Evolutionary conservation across 2,797 vertebrate genomes (phyloP).

Genomic region (Apodemus agrarius): DNA sequence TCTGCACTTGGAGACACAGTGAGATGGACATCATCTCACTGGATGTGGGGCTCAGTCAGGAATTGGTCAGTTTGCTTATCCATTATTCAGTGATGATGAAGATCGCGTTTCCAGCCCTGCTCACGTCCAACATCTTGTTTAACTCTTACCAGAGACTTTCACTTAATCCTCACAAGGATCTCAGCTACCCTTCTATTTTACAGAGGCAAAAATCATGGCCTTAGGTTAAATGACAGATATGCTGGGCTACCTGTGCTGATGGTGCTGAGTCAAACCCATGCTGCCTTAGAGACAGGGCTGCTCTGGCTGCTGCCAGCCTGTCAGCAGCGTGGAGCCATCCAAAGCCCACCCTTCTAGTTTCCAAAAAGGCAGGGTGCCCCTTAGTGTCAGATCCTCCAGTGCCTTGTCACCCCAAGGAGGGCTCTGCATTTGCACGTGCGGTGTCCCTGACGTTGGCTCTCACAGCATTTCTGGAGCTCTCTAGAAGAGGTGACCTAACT

Average conservation of each 20-base stretch:
- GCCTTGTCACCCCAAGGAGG: conserved; percentile 33
- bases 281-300: neutral
- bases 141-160: neutral
- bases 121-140: neutral
- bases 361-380: neutral
- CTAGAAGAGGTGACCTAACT: neutral
- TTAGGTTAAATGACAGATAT: neutral
- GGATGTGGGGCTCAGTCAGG: neutral
- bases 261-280: neutral
- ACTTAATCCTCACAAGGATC: neutral
- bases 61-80: neutral
- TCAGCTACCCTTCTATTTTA: neutral
- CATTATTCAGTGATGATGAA: neutral
- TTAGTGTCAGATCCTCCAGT: conserved; percentile 34
- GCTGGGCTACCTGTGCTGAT: neutral
- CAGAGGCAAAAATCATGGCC: neutral
- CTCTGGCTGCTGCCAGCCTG: neutral
- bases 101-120: neutral
- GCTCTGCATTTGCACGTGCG: neutral
- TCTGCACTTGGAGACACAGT: neutral
- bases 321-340: neutral
- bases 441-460: neutral
- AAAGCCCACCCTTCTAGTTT: neutral
- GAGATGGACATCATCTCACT: neutral
- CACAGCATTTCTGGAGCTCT: neutral